phyloP scores from a whole-genome alignment of 2,113 vertebrate species.

The Myotis yumanensis region DNA sequence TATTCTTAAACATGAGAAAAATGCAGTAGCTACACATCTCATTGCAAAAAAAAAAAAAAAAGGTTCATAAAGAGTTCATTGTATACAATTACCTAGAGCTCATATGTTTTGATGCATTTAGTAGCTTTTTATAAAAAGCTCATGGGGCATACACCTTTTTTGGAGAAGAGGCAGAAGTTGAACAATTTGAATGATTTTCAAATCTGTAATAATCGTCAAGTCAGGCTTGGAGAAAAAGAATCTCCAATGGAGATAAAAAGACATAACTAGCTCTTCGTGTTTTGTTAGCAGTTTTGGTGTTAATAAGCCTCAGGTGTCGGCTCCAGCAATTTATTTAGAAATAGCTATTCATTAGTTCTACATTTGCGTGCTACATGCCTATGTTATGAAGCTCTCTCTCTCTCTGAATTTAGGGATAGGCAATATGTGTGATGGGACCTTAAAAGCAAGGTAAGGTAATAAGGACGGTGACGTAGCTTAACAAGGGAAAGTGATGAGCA shows the following conservation, averaged over 20 bases:
- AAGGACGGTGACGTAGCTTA: slow-evolving; percentile 66
- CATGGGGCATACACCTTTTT: not conserved
- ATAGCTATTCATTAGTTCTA: slow-evolving; percentile 31
- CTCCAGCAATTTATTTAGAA: slow-evolving; percentile 23
- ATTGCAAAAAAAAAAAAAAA: not conserved
- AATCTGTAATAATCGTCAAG: not conserved
- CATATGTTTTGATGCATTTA: not conserved
- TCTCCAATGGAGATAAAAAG: slow-evolving; percentile 49
- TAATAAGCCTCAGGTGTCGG: slow-evolving; percentile 41
- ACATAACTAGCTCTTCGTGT: not conserved
- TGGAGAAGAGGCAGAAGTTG: slow-evolving; percentile 34
- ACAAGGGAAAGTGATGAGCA: slow-evolving; percentile 65
- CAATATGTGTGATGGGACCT: slow-evolving; percentile 41
- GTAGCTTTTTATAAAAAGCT: not conserved
- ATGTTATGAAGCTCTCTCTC: not conserved
- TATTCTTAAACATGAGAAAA: slow-evolving; percentile 32
- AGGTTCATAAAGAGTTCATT: not conserved
- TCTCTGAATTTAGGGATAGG: slow-evolving; percentile 50
- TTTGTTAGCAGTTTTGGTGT: slow-evolving; percentile 14
- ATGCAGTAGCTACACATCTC: not conserved
- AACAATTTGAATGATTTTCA: slow-evolving; percentile 42
- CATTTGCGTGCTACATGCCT: not conserved
- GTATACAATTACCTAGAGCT: not conserved
- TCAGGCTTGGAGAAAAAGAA: slow-evolving; percentile 32
- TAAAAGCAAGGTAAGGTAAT: slow-evolving; percentile 55